These are phyloP conservation scores for Stomorhina lunata DNA, from an alignment of 2,888 invertebrate species.

Conservation along the genomic window DNA sequence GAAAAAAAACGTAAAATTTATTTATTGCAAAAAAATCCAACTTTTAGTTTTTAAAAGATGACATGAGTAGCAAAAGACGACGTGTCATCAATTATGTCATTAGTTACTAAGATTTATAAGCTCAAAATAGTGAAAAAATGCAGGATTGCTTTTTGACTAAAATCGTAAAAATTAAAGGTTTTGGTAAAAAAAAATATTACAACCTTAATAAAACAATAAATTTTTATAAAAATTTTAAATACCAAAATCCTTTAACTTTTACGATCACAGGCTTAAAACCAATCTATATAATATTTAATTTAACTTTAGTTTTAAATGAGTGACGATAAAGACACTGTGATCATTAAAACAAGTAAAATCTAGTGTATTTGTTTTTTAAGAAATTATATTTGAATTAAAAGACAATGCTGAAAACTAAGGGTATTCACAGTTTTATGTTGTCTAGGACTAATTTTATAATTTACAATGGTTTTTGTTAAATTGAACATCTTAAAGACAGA, in stretches of 20 bases:
- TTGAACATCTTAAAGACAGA: no score
- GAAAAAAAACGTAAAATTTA: no score
- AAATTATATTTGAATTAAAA: slow-evolving; percentile 9
- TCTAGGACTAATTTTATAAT: no score
- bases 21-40: neutral
- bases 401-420: neutral
- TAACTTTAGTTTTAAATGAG: slow-evolving; percentile 42
- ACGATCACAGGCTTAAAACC: no score
- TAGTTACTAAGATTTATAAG: neutral
- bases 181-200: no score
- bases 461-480: no score
- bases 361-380: slow-evolving; percentile 25
- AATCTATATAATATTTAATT: neutral
- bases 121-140: neutral
- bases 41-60: neutral
- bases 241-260: no score
- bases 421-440: neutral
- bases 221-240: no score
- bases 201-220: no score
- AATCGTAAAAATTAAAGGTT: no score
- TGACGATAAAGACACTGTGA: slow-evolving; percentile 77
- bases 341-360: slow-evolving; percentile 65
- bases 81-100: neutral
- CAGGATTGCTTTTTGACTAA: no score
- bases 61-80: neutral